Percentiles rank a stretch among this genome's conserved stretches.
These are phyloP conservation scores for Drosophila infuscata DNA, from an alignment of 2,888 invertebrate species.

Conservation along the genomic window DNA sequence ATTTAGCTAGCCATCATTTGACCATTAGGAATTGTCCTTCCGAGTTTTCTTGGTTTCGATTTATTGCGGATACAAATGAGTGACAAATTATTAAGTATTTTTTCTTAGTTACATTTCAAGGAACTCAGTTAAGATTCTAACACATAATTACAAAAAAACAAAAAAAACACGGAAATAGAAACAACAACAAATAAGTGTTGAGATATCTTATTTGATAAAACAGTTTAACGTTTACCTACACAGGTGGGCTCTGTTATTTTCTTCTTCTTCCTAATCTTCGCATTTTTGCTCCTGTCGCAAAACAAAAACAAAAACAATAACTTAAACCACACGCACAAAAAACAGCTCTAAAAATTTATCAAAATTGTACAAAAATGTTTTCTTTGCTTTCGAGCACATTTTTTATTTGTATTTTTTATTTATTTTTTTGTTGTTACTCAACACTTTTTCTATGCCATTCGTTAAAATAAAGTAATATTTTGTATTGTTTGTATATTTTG, in stretches of 20 bases:
- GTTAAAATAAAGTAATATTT: slow-evolving; percentile 78
- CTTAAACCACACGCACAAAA: slow-evolving; percentile 60
- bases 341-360: slow-evolving; percentile 76
- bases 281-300: slow-evolving; percentile 53
- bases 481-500: slow-evolving; percentile 67
- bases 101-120: slow-evolving; percentile 51
- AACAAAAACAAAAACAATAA: slow-evolving; percentile 49
- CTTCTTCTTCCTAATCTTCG: slow-evolving; percentile 23
- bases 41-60: slow-evolving; percentile 2
- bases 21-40: slow-evolving; percentile 52
- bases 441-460: slow-evolving; percentile 28
- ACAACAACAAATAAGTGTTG: slow-evolving; percentile 35
- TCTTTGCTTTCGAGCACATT: slow-evolving; percentile 22
- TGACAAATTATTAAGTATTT: slow-evolving; percentile 39
- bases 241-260: slow-evolving; percentile 69
- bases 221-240: slow-evolving; percentile 66
- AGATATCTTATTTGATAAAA: slow-evolving; percentile 44
- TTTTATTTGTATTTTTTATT: slow-evolving; percentile 20
- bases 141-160: slow-evolving; percentile 17
- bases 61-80: slow-evolving; percentile 39
- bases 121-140: slow-evolving; percentile 39
- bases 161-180: slow-evolving; percentile 7
- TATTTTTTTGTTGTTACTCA: slow-evolving; percentile 33
- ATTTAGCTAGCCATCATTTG: slow-evolving; percentile 50
- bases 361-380: slow-evolving; percentile 73